These are phyloP conservation scores for Allacma fusca DNA, from an alignment of 2,888 invertebrate genomes.

Conservation along the genomic window DNA sequence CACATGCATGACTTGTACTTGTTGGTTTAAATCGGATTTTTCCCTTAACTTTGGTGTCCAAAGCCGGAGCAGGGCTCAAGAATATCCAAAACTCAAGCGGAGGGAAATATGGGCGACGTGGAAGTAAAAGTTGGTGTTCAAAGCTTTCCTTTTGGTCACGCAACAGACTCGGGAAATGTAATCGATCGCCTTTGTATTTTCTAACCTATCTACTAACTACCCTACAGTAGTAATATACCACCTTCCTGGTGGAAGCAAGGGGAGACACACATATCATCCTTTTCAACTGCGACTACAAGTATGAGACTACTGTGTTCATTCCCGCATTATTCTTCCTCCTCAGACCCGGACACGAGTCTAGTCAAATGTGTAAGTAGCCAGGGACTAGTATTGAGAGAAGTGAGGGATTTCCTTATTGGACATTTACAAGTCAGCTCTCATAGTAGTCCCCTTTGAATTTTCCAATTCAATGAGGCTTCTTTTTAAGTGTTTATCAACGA, in stretches of 20 bases:
- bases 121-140: slow-evolving; percentile 14
- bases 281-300: background rate
- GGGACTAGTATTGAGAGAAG: background rate
- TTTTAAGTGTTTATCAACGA: background rate
- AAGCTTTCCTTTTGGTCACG: slow-evolving; percentile 37
- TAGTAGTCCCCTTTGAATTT: too few relatives aligned
- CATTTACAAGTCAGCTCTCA: too few relatives aligned
- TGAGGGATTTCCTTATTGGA: too few relatives aligned
- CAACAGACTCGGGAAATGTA: slow-evolving; percentile 33
- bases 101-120: background rate
- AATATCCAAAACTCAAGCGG: background rate
- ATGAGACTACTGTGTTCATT: slow-evolving; percentile 16
- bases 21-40: slow-evolving; percentile 35
- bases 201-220: background rate
- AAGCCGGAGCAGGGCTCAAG: background rate
- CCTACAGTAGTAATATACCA: background rate
- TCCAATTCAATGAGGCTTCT: too few relatives aligned
- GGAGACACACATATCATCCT: background rate
- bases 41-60: slow-evolving; percentile 26
- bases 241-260: background rate
- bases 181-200: slow-evolving; percentile 31
- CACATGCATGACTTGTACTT: slow-evolving; percentile 14
- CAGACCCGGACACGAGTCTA: background rate
- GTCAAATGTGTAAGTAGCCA: background rate
- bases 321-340: background rate